These are phyloP conservation scores for Cydia amplana DNA, from an alignment of 1,140 invertebrate species.

Conservation along the genomic window DNA sequence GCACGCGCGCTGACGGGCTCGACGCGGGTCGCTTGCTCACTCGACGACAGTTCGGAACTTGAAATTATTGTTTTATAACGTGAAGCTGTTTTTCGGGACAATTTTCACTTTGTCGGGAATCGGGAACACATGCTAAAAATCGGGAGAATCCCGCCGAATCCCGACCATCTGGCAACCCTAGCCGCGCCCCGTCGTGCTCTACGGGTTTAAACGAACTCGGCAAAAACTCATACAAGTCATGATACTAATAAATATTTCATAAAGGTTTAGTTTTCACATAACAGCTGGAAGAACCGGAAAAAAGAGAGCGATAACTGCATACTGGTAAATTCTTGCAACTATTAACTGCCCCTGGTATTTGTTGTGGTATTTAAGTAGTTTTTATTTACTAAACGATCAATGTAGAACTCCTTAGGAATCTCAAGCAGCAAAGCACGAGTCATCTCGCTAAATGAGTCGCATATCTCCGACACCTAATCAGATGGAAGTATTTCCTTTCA, in stretches of 20 bases:
- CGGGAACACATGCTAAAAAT: no score
- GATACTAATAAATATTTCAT: conserved; percentile 12
- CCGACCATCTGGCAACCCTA: no score
- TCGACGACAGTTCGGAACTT: no score
- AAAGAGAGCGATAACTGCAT: not conserved
- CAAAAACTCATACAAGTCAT: conserved; percentile 36
- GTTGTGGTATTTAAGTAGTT: not conserved
- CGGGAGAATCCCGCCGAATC: no score
- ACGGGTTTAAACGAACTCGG: conserved; percentile 34
- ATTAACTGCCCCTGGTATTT: not conserved
- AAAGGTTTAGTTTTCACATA: conserved; percentile 16
- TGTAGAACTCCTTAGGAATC: not conserved
- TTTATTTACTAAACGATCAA: not conserved
- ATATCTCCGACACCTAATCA: conserved; percentile 18
- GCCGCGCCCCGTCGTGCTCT: conserved; percentile 60
- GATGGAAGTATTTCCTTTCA: conserved; percentile 19
- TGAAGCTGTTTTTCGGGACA: no score
- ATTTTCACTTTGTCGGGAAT: no score
- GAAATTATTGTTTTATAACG: no score
- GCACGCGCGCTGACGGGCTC: no score
- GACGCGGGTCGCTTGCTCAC: no score
- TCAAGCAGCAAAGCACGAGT: conserved; percentile 2
- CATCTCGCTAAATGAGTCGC: not conserved
- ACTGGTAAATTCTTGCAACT: not conserved
- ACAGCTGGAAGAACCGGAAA: not conserved